phyloP scores from a whole-genome alignment of 2,888 invertebrate species.

The Chirona hameri region DNA sequence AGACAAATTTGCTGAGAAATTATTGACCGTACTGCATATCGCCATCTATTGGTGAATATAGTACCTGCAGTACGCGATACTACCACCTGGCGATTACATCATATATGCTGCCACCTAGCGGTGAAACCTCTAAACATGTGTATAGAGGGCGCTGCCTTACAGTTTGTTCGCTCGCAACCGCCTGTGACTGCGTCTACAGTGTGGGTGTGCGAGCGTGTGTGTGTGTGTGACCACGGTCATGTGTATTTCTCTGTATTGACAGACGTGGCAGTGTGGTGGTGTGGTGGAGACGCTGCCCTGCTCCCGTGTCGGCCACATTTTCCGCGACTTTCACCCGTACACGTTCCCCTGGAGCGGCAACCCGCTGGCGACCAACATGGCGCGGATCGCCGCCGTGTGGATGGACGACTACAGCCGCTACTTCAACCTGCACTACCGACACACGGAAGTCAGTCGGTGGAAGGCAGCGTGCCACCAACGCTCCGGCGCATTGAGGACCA shows the following conservation, averaged over 20 bases:
- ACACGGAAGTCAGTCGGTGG: neutral
- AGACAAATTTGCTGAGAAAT: neutral
- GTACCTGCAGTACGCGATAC: neutral
- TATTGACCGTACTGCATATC: neutral
- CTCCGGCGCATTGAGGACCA: no score
- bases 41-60: neutral
- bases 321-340: conserved; percentile 28
- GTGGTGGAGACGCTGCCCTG: conserved; percentile 23
- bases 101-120: no score
- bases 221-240: no score
- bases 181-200: no score
- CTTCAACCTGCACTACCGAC: conserved; percentile 25
- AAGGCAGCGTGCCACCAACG: no score
- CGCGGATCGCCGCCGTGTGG: conserved; percentile 31
- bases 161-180: no score
- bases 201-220: no score
- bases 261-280: conserved; percentile 24
- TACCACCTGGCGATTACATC: no score
- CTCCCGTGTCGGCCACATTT: conserved; percentile 12
- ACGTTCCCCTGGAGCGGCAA: conserved; percentile 3
- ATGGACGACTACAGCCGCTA: conserved; percentile 33
- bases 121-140: no score
- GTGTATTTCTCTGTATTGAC: no score
- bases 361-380: conserved; percentile 27
- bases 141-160: no score